Conservation (phyloP, 1,140 invertebrate species). For the Polyergus mexicanus region DNA sequence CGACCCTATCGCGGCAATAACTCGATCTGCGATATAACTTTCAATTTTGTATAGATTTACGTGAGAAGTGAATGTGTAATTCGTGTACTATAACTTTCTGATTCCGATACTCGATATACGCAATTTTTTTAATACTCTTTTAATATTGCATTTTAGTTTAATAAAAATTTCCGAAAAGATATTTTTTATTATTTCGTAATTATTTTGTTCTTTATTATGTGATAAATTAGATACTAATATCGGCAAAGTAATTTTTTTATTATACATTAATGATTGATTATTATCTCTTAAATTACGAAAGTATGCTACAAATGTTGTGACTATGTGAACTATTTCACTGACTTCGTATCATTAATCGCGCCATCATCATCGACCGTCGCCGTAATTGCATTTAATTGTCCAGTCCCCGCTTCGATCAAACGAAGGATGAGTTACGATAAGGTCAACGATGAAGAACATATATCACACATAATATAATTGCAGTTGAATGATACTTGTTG, state of each 20-base stretch:
- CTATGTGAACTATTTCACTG: slow-evolving; percentile 32
- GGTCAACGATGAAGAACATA: slow-evolving; percentile 47
- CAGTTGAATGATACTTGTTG: not conserved
- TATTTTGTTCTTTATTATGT: too few species aligned
- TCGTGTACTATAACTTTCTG: not conserved
- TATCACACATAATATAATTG: slow-evolving; percentile 20
- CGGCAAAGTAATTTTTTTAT: slow-evolving; percentile 36
- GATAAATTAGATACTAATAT: slow-evolving; percentile 15
- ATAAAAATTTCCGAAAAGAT: not conserved
- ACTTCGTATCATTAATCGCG: slow-evolving; percentile 60
- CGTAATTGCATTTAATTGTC: slow-evolving; percentile 71
- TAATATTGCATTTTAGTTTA: too few species aligned
- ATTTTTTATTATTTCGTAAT: not conserved
- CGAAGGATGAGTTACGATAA: slow-evolving; percentile 57
- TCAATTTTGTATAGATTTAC: slow-evolving; percentile 64
- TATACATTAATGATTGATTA: slow-evolving; percentile 23
- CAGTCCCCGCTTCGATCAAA: slow-evolving; percentile 61
- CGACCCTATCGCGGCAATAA: slow-evolving; percentile 71
- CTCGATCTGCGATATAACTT: slow-evolving; percentile 73
- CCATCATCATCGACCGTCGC: slow-evolving; percentile 44
- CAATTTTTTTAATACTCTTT: not conserved
- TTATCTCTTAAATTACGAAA: not conserved
- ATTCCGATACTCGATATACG: not conserved
- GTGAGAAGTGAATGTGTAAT: slow-evolving; percentile 18
- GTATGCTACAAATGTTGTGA: not conserved